Conservation (phyloP, 1,140 invertebrate species). For the Pygmarrhopalites habei region DNA sequence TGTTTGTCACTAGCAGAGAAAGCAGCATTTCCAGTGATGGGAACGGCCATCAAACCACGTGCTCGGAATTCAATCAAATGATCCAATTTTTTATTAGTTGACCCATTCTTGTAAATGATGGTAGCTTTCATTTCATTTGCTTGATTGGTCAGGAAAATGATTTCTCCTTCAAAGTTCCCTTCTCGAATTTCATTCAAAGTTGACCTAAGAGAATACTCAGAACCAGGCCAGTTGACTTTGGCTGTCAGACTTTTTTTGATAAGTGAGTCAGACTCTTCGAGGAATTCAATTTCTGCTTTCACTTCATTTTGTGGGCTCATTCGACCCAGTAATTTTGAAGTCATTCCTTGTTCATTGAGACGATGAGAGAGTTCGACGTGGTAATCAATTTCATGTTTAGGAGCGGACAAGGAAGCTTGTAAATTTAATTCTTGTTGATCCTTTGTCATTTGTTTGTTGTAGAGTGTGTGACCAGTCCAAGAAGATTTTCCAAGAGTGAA, state of each 20-base stretch:
- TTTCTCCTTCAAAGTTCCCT: slow-evolving; percentile 27
- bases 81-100: slow-evolving; percentile 24
- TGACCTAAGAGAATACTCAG: slow-evolving; percentile 9
- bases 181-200: slow-evolving; percentile 13
- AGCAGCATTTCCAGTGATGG: slow-evolving; percentile 19
- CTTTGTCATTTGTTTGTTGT: slow-evolving; percentile 24
- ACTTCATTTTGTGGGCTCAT: slow-evolving; percentile 19
- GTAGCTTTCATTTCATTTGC: slow-evolving; percentile 30
- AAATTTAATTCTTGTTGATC: slow-evolving; percentile 34
- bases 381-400: slow-evolving; percentile 36
- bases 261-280: slow-evolving; percentile 5
- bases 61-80: slow-evolving; percentile 26
- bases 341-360: slow-evolving; percentile 6
- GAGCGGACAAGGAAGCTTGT: slow-evolving; percentile 19
- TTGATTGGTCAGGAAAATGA: slow-evolving; percentile 24
- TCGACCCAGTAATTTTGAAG: slow-evolving; percentile 14
- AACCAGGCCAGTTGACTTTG: slow-evolving; percentile 20
- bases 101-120: slow-evolving; percentile 24
- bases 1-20: slow-evolving; percentile 29
- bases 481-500: slow-evolving; percentile 33
- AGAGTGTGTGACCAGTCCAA: slow-evolving; percentile 36
- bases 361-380: slow-evolving; percentile 29
- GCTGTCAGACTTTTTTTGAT: slow-evolving; percentile 20
- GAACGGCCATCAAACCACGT: slow-evolving; percentile 13
- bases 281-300: slow-evolving; percentile 23